Evolutionary conservation across 2,797 vertebrate species (phyloP).

Genomic region (Poeciliopsis infans): DNA sequence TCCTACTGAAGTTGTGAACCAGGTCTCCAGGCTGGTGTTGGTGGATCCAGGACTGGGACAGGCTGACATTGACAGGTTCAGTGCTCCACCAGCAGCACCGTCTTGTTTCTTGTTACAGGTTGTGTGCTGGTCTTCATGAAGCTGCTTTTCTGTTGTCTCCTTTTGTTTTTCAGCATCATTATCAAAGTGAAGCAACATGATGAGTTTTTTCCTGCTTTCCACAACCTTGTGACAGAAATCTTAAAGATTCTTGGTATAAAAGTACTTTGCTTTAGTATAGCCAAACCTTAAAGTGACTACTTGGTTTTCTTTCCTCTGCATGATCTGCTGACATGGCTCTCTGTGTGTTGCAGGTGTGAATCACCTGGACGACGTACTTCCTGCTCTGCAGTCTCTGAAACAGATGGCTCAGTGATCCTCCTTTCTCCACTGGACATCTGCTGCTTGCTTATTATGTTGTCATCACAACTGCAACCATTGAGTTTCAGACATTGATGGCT

Average conservation of each 20-base stretch:
- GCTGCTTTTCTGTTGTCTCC: not conserved
- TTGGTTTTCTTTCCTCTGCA: not conserved
- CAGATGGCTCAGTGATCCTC: conserved; percentile 25
- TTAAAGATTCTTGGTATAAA: conserved; percentile 84
- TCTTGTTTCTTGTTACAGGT: not conserved
- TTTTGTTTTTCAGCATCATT: conserved; percentile 82
- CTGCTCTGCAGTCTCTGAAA: conserved; percentile 82
- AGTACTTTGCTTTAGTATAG: not conserved
- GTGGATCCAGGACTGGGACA: conserved; percentile 78
- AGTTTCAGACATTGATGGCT: not conserved
- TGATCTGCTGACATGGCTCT: not conserved
- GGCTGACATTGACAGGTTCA: conserved; percentile 86
- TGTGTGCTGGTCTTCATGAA: not conserved
- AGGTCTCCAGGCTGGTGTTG: conserved; percentile 80
- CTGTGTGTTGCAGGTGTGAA: conserved; percentile 78
- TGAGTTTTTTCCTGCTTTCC: conserved; percentile 90
- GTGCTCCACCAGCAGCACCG: too few species aligned
- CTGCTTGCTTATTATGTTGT: not conserved
- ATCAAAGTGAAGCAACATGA: conserved; percentile 88
- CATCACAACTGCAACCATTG: not conserved
- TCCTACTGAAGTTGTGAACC: conserved; percentile 82
- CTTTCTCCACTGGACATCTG: not conserved
- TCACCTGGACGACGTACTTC: conserved; percentile 85
- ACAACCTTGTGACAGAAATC: conserved; percentile 82
- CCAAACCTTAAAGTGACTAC: not conserved